phyloP scores from a whole-genome alignment of 2,113 vertebrate species.

The Aspiorhynchus laticeps region DNA sequence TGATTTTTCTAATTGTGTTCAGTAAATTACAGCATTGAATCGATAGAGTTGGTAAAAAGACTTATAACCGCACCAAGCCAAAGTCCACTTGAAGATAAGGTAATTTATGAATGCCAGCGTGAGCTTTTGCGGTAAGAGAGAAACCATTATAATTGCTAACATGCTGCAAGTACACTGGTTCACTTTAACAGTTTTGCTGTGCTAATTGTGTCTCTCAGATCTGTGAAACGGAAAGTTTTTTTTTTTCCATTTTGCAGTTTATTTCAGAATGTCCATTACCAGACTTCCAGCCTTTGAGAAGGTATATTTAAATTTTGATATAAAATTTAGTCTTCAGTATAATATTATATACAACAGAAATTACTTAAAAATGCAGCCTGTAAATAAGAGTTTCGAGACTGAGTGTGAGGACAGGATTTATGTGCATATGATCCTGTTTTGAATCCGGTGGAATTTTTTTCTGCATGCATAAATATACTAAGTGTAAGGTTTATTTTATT shows the following conservation, averaged over 20 bases:
- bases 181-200: neutral
- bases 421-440: neutral
- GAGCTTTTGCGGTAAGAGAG: constrained; percentile 41
- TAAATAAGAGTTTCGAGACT: neutral
- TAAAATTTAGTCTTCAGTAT: no score
- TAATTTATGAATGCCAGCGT: constrained; percentile 44
- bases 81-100: constrained; percentile 35
- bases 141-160: neutral
- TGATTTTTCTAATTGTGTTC: no score
- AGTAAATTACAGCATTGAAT: constrained; percentile 43
- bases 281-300: neutral
- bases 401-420: neutral
- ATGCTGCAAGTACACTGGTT: neutral
- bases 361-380: neutral
- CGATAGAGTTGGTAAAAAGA: constrained; percentile 45
- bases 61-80: constrained; percentile 31
- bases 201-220: neutral
- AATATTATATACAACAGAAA: no score
- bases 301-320: no score
- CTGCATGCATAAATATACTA: neutral
- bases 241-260: neutral
- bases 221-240: no score
- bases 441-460: neutral
- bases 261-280: neutral
- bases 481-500: neutral